Evolutionary conservation across 2,888 invertebrate genomes (phyloP), one percentile per base, ranked within the genome.

Genomic region (Anagyrus pseudococci): DNA sequence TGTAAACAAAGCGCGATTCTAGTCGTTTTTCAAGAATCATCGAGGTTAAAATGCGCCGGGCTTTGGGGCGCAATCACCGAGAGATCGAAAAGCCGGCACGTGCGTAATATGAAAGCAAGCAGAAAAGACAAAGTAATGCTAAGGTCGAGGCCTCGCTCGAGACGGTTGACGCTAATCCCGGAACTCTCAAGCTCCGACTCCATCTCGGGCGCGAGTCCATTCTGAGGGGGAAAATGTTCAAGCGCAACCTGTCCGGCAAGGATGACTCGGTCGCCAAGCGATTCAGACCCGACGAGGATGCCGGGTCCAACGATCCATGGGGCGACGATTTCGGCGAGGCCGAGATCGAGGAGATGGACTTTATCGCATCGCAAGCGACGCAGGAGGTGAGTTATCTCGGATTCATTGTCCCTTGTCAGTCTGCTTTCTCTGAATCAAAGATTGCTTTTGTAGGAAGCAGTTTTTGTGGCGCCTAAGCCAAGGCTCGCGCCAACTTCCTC

Each of bases 261-360:
- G 4, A 37, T 37, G 8, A 37, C 8, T 37, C 33, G 8, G 3
- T 15, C 8, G 3, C 8, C 15, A 37, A 37, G 33, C 10, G 8
- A 37, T 37, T 37, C 33, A 37, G 15, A 15, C 33, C 10, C 10
- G 15, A 37, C 15, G 33, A 37, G 15, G 17, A 53, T 20, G 2
- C 41, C n/a, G n/a, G n/a, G n/a, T n/a, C n/a, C 23, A 71, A 75
- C 54, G 78, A 78, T 64, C 13, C 72, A 1, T 78, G 78, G 78
- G 79, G 76, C 2, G 77, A 77, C 52, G 79, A 79, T 67, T 77
- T 77, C 55, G 71, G 67, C 2, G 77, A 77, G 6, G 74, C 71
- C 17, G 77, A 73, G 13, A 71, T 79, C 26, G 72, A 75, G 61
- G 74, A 77, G 64, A 72, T 79, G 67, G 79, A 79, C 58, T 60